Evolutionary conservation across 92 coral and sea anemone genomes (phyloP).

Genomic region (Epizoanthus stellaris): DNA sequence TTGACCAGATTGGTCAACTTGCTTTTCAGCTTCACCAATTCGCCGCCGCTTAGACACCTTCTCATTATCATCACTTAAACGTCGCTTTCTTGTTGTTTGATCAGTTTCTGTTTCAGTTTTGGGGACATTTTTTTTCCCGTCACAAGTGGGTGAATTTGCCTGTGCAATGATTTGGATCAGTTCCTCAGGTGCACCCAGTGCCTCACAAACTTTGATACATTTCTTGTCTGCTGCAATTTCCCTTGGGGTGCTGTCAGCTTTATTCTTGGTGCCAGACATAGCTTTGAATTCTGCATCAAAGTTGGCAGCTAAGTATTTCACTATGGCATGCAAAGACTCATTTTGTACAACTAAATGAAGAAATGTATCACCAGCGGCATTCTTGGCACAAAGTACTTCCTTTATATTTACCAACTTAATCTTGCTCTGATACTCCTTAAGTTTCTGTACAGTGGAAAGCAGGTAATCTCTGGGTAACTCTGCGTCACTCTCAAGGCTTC

Average conservation of each 20-base stretch:
- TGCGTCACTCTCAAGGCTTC: conserved; percentile 4
- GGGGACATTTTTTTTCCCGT: background rate
- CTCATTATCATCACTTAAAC: background rate
- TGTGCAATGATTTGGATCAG: conserved; percentile 28
- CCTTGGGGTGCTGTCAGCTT: conserved; percentile 31
- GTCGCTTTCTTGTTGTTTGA: conserved; percentile 6
- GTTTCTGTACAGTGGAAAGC: conserved; percentile 25
- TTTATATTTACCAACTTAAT: background rate
- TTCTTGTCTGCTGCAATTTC: conserved; percentile 32
- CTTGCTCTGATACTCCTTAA: conserved; percentile 11
- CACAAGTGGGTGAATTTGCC: background rate
- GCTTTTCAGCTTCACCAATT: background rate
- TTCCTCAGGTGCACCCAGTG: conserved; percentile 32
- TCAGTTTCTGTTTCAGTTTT: background rate
- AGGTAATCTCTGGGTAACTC: conserved; percentile 20
- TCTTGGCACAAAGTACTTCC: conserved; percentile 27
- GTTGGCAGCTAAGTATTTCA: conserved; percentile 13
- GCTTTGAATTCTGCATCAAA: conserved; percentile 29
- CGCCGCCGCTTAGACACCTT: background rate
- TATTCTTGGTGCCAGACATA: conserved; percentile 29
- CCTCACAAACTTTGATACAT: conserved; percentile 33
- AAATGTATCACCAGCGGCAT: conserved; percentile 26
- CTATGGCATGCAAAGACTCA: conserved; percentile 4
- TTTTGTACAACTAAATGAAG: conserved; percentile 35
- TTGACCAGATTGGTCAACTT: background rate